A percentile compares a stretch with the other conserved stretches of the same genome.
These are phyloP conservation scores for Umimayanthus chanpuru DNA, from an alignment of 92 coral and sea anemone species.

Conservation along the genomic window DNA sequence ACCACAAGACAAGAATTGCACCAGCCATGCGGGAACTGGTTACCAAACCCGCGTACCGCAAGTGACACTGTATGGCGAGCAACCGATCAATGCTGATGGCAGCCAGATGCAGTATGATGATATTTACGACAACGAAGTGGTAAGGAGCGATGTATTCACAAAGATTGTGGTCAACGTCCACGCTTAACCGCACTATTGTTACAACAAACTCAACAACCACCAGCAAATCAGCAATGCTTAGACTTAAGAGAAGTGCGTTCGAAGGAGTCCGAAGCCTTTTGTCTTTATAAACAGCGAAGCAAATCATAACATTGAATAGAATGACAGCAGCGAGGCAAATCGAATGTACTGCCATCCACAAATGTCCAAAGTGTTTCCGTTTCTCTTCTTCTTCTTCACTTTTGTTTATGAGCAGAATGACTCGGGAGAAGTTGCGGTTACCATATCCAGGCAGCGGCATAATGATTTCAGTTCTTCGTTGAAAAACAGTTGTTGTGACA, in stretches of 20 bases:
- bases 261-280: no score
- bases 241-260: constrained; percentile 10
- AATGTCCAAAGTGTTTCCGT: neutral
- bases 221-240: constrained; percentile 22
- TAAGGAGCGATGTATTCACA: neutral
- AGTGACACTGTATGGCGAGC: neutral
- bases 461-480: neutral
- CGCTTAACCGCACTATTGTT: no score
- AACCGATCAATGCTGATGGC: no score
- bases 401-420: neutral
- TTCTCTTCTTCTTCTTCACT: neutral
- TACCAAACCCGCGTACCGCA: constrained; percentile 23
- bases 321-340: neutral
- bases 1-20: neutral
- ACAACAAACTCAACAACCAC: no score
- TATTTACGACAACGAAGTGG: neutral
- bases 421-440: neutral
- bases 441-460: neutral
- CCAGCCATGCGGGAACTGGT: constrained; percentile 23
- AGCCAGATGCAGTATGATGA: no score
- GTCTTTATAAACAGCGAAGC: no score
- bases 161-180: neutral
- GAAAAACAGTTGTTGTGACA: neutral
- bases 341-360: neutral
- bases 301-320: no score